Base-by-base conservation (phyloP, 2,888 invertebrate species). In the Rhaphigaster nebulosa region DNA sequence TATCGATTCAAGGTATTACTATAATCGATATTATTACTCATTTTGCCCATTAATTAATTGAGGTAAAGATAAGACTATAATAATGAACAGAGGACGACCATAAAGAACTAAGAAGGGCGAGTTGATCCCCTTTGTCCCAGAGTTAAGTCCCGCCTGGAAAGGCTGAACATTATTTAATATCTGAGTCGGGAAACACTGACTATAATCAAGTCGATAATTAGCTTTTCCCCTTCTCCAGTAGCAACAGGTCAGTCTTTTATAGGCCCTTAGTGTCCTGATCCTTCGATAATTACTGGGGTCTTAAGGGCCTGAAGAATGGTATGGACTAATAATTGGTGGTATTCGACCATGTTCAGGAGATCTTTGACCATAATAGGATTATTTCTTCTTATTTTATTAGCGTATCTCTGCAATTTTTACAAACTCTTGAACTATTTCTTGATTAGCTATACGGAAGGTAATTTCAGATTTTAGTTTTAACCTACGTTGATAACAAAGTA, bases 201-300 rank as follows among this genome's bases (percentile, higher is more conserved):
- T 26, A 41, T 80, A 80, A 80, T 80, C 45, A 80, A 80, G 41
- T 41, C 80, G 41, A 80, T 80, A 80, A 80, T 80, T 80, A 80
- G 45, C 80, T 80, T 20, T 65, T 38, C 41, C 26, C 45, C 80
- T 80, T 5, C 26, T 13, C 13, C 20, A 12, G 12, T 4, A 80
- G 41, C 80, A 80, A 80, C 80, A 80, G 80, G 80, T 80, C 41
- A 41, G 80, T 41, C 80, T 80, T 80, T 41, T 8, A 76, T 38
- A 34, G 34, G 76, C 29, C 20, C 8, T 38, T 76, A 38, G 45
- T 23, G 3, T 18, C 0, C 29, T 65, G 29, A 18, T 29, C 29
- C 65, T 65, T 18, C 29, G 13, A 29, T 65, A 65, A 65, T 65
- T 65, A 65, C 65, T 1, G n/a, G n/a, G 13, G n/a, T 60, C n/a